Evolutionary conservation across 1,140 invertebrate genomes (phyloP), one percentile per base, ranked within the genome.

Genomic region (Drosophila ambigua): DNA sequence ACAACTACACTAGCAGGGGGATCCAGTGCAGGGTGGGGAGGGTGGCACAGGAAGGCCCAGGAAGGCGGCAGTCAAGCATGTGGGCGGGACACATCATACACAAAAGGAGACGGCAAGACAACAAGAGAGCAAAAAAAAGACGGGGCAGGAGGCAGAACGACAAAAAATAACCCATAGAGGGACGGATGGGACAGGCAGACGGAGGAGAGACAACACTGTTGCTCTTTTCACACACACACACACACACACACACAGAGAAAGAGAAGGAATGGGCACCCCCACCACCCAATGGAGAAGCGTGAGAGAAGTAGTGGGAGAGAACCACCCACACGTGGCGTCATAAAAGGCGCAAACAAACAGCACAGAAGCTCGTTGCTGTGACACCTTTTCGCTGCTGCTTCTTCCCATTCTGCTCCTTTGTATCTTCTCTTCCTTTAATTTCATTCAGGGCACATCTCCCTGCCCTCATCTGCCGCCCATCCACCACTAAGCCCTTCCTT

Each of bases 361-460:
- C 65, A 41, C 49, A 66, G 66, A 66, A 45, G 57, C 35, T 49
- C 64, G 64, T 49, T 68, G 64, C 64, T 69, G 64, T 69, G 74
- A 73, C 79, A 82, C 79, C 79, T 75, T 75, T 78, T 59, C 35
- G 11, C 28, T 44, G 35, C 8, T 26, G 44, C 54, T 44, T 61
- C 61, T 31, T 41, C 48, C 26, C 41, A 39, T 26, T 48, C 39
- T 69, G 64, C 23, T 49, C 51, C 50, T 58, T 60, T 66, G 77
- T 73, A 79, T 79, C 76, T 79, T 84, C 72, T 76, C 79, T 83
- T 60, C 68, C 74, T 73, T 77, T 84, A 84, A 84, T 79, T 79
- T 79, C 77, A 84, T 84, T 83, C 75, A 77, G 35, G 13, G 41
- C 63, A 24, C 43, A 11, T 26, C n/a, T 31, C 31, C 26, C 16